phyloP scores from a whole-genome alignment of 2,113 vertebrate genomes.

The Orycteropus afer region DNA sequence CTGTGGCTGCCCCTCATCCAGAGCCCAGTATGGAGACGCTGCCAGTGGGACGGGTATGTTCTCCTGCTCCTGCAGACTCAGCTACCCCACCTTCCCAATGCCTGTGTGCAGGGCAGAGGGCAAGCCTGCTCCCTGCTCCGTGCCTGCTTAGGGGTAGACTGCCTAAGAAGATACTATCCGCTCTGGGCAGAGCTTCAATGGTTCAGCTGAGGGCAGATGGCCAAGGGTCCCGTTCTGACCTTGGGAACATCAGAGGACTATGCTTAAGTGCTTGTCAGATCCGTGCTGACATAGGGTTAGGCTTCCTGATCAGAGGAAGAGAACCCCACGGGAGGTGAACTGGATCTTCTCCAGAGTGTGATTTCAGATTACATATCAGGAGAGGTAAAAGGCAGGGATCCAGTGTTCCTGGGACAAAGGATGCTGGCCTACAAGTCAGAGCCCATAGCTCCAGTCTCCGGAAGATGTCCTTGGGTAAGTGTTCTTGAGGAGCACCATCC shows the following conservation, averaged over 20 bases:
- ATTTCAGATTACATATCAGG: not conserved
- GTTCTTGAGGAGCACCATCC: not conserved
- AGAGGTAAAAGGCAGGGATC: not conserved
- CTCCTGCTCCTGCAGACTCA: not conserved
- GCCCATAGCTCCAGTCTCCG: not conserved
- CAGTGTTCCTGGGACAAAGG: not conserved
- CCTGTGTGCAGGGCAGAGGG: not conserved
- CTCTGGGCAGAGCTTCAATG: not conserved
- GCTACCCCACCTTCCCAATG: not conserved
- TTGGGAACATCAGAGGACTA: not conserved
- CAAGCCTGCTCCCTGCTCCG: not conserved
- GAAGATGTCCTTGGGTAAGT: not conserved
- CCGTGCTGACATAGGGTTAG: not conserved
- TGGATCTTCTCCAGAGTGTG: not conserved
- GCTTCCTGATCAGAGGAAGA: not conserved
- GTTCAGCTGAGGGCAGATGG: not conserved
- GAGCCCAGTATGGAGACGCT: not conserved
- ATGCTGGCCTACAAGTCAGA: not conserved
- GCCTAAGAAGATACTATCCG: not conserved
- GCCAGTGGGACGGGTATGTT: rapidly evolving
- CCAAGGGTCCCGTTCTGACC: not conserved
- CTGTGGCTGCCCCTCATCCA: not conserved
- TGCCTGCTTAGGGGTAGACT: not conserved
- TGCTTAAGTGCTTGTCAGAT: not conserved
- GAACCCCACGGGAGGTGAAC: not conserved